A percentile compares a stretch with the other conserved stretches of the same genome.
Evolutionary conservation across 2,888 invertebrate species (phyloP).

Genomic region (Rotaria macrura): DNA sequence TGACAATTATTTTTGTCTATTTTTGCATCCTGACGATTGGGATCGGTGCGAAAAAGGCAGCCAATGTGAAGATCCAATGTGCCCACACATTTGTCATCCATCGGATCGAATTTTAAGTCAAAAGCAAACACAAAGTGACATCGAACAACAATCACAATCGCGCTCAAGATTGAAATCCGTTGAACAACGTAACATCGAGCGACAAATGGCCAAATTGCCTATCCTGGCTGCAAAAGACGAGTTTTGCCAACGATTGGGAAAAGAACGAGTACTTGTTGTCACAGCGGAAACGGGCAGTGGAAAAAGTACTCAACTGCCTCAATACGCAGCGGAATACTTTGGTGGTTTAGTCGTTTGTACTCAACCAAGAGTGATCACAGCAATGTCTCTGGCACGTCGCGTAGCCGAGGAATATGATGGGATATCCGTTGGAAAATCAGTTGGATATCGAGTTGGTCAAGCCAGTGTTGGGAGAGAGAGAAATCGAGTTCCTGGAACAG

Average conservation of each 20-base stretch:
- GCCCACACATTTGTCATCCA: neutral
- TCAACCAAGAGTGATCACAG: constrained; percentile 80
- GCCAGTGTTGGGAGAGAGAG: constrained; percentile 51
- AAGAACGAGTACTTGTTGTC: constrained; percentile 71
- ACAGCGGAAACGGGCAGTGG: constrained; percentile 66
- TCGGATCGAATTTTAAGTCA: neutral
- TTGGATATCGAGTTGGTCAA: constrained; percentile 69
- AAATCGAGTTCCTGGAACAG: constrained; percentile 57
- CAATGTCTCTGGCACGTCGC: constrained; percentile 67
- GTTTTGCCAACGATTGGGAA: constrained; percentile 55
- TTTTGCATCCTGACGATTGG: neutral
- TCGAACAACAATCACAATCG: neutral
- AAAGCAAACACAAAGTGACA: neutral
- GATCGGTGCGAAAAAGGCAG: neutral
- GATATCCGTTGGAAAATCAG: constrained; percentile 42
- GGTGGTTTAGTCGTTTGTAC: constrained; percentile 76
- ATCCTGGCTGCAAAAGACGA: neutral
- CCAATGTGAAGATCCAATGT: neutral
- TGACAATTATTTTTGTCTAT: neutral
- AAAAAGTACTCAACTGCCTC: constrained; percentile 40
- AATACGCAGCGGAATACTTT: constrained; percentile 79
- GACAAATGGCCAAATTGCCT: neutral
- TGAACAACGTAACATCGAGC: neutral
- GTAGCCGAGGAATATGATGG: constrained; percentile 77
- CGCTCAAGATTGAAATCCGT: neutral